Evolutionary conservation across 2,797 vertebrate species (phyloP), one percentile per base, ranked within the genome.

Genomic region (Mastacembelus armatus): DNA sequence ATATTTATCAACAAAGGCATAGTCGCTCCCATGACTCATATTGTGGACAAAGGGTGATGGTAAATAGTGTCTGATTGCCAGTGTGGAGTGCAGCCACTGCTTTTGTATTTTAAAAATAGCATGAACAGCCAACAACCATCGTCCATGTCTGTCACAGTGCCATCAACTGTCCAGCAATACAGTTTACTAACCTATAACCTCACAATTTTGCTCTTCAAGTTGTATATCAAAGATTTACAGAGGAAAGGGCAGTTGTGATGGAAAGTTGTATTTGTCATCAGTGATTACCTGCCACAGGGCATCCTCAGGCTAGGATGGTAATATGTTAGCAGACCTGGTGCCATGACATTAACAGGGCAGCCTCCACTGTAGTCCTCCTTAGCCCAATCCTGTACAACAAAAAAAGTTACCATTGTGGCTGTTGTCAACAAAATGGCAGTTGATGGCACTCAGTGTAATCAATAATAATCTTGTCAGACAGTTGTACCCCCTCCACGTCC

Each of bases 281-380:
- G 50, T 10, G 54, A 64, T 87, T 91, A 94, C 93, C 93, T 92
- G 86, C 90, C 91, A 85, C 78, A 92, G n/a, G 93, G 91, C 45
- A 62, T 91, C 70, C 92, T 88, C 62, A 93, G 90, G 63, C 92
- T 90, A 0, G 91, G 89, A 42, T 93, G 92, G 83, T 92, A 92
- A 85, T 90, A 94, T 4, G 91, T 93, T 54, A 94, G 84, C 77
- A 92, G 83, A 30, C 93, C 93, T 7, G 93, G 94, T 19, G 81
- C 78, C 93, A 94, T 94, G 66, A 94, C 85, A 61, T 90, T 94
- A 42, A 94, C 92, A 27, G 93, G 93, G 78, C 93, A 93, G 35
- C 93, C 94, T n/a, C 92, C 89, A 6, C 73, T 92, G 74, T 90
- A 94, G 18, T 88, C 71, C 77, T 94, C 92, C 67, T 88, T 78